Evolutionary conservation across 2,113 vertebrate genomes (phyloP).

Genomic region (Dendrocopos noguchii): DNA sequence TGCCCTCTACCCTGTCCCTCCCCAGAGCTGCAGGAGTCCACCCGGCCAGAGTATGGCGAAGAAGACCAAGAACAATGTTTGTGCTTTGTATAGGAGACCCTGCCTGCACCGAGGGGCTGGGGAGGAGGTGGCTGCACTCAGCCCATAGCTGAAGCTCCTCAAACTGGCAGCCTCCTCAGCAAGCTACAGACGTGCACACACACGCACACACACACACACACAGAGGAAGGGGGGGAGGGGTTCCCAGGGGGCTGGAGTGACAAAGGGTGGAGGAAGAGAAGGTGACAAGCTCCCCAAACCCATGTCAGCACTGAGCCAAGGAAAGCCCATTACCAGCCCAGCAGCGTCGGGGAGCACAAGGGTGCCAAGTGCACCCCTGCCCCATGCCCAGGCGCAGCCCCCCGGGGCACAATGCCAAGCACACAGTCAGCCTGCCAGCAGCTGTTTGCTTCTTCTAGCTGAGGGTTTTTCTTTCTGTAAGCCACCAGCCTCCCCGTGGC

Average conservation of each 20-base stretch:
- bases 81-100: conserved; percentile 66
- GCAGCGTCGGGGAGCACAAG: not conserved
- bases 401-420: not conserved
- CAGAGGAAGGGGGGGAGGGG: not conserved
- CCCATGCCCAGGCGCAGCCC: not conserved
- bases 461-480: not conserved
- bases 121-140: rapidly evolving
- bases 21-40: not conserved
- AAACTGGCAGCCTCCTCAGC: not conserved
- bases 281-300: not conserved
- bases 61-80: conserved; percentile 33
- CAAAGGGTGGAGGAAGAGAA: not conserved
- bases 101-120: conserved; percentile 21
- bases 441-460: not conserved
- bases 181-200: not conserved
- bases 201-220: not conserved
- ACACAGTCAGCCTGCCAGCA: not conserved
- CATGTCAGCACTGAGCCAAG: not conserved
- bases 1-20: not conserved
- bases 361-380: not conserved
- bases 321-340: rapidly evolving
- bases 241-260: not conserved
- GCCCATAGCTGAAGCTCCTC: rapidly evolving
- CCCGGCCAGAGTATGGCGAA: not conserved
- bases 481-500: rapidly evolving